Evolutionary conservation across 2,888 invertebrate genomes (phyloP).

Genomic region (Pandemis heparana): DNA sequence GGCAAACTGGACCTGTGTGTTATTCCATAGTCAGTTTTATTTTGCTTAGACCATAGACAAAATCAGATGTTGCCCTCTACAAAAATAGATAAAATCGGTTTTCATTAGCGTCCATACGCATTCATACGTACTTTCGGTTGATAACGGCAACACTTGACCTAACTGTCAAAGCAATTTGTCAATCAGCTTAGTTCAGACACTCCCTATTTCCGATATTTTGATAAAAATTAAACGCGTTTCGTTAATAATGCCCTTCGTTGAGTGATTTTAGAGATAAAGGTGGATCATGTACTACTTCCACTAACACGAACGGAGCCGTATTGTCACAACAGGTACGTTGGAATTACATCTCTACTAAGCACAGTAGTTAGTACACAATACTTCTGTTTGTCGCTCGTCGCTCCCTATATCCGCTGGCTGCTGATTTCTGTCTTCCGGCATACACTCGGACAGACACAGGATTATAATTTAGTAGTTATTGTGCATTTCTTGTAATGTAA

Average conservation of each 20-base stretch:
- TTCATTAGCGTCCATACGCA: neutral
- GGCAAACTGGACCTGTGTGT: neutral
- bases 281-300: constrained; percentile 29
- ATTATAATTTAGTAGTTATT: neutral
- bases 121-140: neutral
- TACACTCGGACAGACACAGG: neutral
- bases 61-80: neutral
- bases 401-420: constrained; percentile 36
- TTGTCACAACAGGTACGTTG: constrained; percentile 32
- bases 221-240: constrained; percentile 22
- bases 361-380: constrained; percentile 7
- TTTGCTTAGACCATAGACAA: constrained; percentile 2
- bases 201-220: constrained; percentile 37
- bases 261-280: constrained; percentile 27
- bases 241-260: constrained; percentile 28
- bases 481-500: neutral
- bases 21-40: neutral
- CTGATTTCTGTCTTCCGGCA: constrained; percentile 36
- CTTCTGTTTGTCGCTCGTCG: constrained; percentile 32
- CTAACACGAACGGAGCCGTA: constrained; percentile 8
- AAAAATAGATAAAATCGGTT: neutral
- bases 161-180: constrained; percentile 42
- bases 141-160: constrained; percentile 13
- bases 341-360: constrained; percentile 3
- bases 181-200: constrained; percentile 32